phyloP scores from a whole-genome alignment of 2,888 invertebrate species.

The Cephus runcator region DNA sequence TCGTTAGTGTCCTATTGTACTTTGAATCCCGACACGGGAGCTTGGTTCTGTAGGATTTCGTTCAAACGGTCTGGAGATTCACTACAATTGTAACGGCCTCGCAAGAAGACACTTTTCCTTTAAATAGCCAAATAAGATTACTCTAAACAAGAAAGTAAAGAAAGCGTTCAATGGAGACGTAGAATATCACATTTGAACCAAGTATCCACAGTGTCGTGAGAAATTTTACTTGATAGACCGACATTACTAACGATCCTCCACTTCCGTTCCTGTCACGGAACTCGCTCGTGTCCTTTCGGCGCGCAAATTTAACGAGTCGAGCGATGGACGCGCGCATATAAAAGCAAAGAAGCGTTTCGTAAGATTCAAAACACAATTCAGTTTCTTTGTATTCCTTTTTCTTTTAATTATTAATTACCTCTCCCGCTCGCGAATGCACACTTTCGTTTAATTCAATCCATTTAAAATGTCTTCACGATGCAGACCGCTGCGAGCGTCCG shows the following conservation, averaged over 20 bases:
- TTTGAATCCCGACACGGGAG: constrained; percentile 38
- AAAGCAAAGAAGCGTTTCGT: not conserved
- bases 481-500: constrained; percentile 37
- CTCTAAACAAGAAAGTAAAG: not conserved
- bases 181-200: not conserved
- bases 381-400: not conserved
- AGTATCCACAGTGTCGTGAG: not conserved
- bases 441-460: not conserved
- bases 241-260: not conserved
- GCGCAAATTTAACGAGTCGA: not conserved
- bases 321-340: not conserved
- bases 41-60: constrained; percentile 32
- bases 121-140: too few species aligned
- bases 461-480: not conserved
- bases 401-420: not conserved
- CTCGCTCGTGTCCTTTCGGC: not conserved
- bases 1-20: constrained; percentile 35
- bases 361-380: not conserved
- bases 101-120: not conserved
- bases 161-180: not conserved
- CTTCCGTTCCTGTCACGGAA: not conserved
- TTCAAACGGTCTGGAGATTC: not conserved
- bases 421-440: not conserved
- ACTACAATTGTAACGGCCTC: not conserved
- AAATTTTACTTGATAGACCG: not conserved